Base-by-base conservation (phyloP, 1,140 invertebrate species). In the Gonioctena quinquepunctata region DNA sequence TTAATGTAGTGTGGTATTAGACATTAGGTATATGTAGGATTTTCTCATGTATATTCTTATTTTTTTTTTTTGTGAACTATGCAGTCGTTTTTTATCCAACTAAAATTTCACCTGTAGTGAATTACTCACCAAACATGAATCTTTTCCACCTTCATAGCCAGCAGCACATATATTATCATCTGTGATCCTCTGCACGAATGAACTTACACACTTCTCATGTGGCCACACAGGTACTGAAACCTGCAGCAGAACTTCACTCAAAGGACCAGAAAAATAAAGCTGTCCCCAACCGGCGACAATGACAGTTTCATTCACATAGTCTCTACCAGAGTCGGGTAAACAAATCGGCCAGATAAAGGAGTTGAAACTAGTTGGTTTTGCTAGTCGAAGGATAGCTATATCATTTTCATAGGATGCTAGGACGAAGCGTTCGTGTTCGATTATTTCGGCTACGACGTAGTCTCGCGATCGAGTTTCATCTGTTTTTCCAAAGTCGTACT, bases 291-390 rank as follows among this genome's bases (percentile, higher is more conserved):
- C 92, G 52, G 90, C 91, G 16, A 95, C 90, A 56, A 90, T 87
- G 5, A 86, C 92, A 27, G 84, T 88, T 77, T 89, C 85, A 21
- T 91, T 89, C 13, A 88, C 88, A 74, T 89, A 89, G 18, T 84
- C 81, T 50, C 86, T 80, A 26, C 87, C 88, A 0, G 86, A 68
- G 0, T 91, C 90, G 6, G 94, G 94, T 19, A 96, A 84, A 80
- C 94, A 96, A 50, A 95, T 90, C 0, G 93, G 94, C 88, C 93
- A 92, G 21, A 96, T 92, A 76, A 94, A 93, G 1, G 87, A 88
- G 71, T 91, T 91, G 78, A 93, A 94, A 2, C 87, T 83, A 0
- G 92, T 90, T 0, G 90, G 83, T 11, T 87, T 83, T 42, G 89
- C 85, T 3, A 96, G 83, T 77, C 90, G 91, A 19, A 96, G 70